Evolutionary conservation across 2,888 invertebrate species (phyloP).

Genomic region (Patella ulyssiponensis): DNA sequence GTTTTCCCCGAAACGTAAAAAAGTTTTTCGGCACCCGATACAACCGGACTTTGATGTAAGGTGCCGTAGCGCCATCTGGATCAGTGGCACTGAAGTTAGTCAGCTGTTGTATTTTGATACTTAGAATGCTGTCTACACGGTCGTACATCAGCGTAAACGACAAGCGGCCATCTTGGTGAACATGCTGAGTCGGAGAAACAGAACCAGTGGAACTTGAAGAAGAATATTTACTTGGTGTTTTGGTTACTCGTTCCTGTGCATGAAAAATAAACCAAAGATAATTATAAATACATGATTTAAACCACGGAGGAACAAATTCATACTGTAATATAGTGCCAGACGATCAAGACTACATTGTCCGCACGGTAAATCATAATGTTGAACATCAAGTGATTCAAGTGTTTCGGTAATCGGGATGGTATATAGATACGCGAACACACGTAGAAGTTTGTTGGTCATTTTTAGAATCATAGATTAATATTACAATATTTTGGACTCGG

Average conservation of each 20-base stretch:
- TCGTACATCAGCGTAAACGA: slow-evolving; percentile 52
- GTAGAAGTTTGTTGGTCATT: no score
- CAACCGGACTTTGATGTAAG: slow-evolving; percentile 57
- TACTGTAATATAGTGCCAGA: no score
- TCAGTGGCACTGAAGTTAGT: slow-evolving; percentile 45
- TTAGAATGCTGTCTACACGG: slow-evolving; percentile 43
- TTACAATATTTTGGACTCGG: no score
- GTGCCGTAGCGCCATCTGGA: slow-evolving; percentile 45
- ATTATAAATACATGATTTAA: no score
- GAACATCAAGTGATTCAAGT: no score
- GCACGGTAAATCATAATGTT: no score
- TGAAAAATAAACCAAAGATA: no score
- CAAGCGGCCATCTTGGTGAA: slow-evolving; percentile 40
- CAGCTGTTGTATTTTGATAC: slow-evolving; percentile 51
- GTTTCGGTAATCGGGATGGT: no score
- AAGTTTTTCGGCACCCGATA: slow-evolving; percentile 58
- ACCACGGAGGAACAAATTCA: no score
- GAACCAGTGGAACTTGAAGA: background rate
- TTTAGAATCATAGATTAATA: no score
- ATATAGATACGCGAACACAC: no score
- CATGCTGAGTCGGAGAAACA: background rate
- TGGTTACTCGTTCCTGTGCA: background rate
- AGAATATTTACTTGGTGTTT: background rate
- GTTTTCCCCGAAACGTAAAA: slow-evolving; percentile 46
- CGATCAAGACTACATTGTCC: no score